Conservation (phyloP, 2,113 vertebrate species). For the Lanius ludovicianus region DNA sequence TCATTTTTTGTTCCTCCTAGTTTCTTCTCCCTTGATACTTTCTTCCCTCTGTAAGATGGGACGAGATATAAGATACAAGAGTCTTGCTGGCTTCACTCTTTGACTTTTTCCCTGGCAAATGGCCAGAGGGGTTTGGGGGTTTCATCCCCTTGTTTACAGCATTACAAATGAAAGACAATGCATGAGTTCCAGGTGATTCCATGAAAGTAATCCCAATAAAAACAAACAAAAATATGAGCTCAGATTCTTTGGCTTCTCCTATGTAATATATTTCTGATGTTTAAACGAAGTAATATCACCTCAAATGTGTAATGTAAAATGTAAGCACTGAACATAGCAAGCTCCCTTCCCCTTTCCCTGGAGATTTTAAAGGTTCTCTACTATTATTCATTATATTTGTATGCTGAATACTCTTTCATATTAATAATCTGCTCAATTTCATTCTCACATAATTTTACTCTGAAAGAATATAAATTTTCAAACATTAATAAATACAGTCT, state of each 20-base stretch:
- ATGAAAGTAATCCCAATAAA: neutral
- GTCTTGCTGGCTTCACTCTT: neutral
- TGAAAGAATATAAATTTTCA: constrained; percentile 24
- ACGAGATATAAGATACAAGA: neutral
- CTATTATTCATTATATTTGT: neutral
- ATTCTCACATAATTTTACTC: neutral
- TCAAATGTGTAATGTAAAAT: neutral
- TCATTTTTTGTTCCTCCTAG: neutral
- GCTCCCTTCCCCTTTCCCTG: neutral
- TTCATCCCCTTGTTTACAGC: neutral
- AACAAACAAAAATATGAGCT: neutral
- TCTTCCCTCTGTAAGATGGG: neutral
- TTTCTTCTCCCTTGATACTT: neutral
- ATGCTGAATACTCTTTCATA: neutral
- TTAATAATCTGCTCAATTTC: neutral
- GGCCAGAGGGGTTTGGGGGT: fast-evolving
- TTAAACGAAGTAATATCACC: neutral
- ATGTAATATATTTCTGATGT: neutral
- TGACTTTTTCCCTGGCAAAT: neutral
- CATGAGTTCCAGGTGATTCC: neutral
- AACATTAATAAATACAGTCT: neutral
- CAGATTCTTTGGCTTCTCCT: neutral
- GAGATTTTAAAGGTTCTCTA: neutral
- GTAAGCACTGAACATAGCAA: neutral
- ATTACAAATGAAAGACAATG: neutral